Evolutionary conservation across 2,888 invertebrate species (phyloP).

Genomic region (Polyommatus icarus): DNA sequence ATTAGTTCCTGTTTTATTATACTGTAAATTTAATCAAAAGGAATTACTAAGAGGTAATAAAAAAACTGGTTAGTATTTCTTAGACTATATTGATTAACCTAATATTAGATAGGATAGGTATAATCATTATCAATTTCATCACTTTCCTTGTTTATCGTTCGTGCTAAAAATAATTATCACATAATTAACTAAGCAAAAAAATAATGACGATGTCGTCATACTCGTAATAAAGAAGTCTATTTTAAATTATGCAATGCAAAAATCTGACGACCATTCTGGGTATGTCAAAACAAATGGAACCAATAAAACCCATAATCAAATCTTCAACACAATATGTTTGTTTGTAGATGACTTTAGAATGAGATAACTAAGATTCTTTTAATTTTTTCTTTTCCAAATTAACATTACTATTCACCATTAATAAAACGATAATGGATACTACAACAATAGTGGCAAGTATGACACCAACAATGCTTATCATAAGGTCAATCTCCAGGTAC

Average conservation of each 20-base stretch:
- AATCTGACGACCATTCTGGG: not conserved
- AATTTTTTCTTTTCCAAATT: not conserved
- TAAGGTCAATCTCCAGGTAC: constrained; percentile 50
- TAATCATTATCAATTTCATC: not conserved
- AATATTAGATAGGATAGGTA: not conserved
- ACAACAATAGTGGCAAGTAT: not conserved
- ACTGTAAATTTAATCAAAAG: not conserved
- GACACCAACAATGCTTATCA: constrained; percentile 32
- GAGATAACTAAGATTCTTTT: not conserved
- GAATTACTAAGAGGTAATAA: not conserved
- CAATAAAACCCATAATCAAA: not conserved
- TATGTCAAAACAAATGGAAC: not conserved
- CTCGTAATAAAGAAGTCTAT: too few species aligned
- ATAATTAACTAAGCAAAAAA: not conserved
- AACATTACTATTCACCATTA: not conserved
- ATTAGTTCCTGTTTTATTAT: not conserved
- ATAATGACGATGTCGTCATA: too few species aligned
- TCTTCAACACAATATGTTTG: not conserved
- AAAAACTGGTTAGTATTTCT: not conserved
- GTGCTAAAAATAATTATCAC: not conserved
- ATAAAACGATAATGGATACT: not conserved
- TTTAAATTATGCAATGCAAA: not conserved
- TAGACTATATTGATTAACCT: not conserved
- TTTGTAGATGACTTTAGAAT: not conserved
- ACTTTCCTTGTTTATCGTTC: not conserved